phyloP scores from a whole-genome alignment of 2,113 vertebrate genomes.

The Rallus limicola region DNA sequence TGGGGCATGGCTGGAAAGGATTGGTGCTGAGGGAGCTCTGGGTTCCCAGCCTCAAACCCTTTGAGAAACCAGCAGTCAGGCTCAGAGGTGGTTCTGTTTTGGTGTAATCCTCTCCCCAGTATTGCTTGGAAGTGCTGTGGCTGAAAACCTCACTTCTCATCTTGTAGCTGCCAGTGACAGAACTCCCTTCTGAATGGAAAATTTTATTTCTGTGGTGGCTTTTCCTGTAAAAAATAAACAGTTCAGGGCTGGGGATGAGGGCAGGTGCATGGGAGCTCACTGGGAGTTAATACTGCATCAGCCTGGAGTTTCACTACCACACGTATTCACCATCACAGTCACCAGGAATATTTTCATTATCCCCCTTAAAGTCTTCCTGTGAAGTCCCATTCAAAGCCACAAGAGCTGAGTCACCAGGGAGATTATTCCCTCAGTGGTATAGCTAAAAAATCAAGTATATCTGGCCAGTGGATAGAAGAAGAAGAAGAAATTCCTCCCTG shows the following conservation, averaged over 20 bases:
- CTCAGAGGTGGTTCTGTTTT: neutral
- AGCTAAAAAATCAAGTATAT: neutral
- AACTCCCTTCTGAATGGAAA: neutral
- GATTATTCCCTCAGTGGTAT: neutral
- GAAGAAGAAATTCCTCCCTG: neutral
- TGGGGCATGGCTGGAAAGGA: neutral
- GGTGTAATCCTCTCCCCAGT: neutral
- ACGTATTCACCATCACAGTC: neutral
- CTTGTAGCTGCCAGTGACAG: neutral
- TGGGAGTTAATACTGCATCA: neutral
- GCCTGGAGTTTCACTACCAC: neutral
- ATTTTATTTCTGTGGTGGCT: neutral
- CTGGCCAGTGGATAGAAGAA: neutral
- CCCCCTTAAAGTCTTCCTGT: neutral
- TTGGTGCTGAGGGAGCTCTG: neutral
- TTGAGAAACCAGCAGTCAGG: neutral
- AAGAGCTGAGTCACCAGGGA: neutral
- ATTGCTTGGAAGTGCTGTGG: neutral
- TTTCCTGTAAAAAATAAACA: neutral
- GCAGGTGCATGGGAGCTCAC: neutral
- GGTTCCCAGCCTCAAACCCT: neutral
- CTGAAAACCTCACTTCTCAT: neutral
- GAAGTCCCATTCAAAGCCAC: neutral
- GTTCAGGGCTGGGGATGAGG: neutral
- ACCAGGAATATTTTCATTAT: neutral